Percentiles rank a stretch among this genome's conserved stretches.
Conservation (phyloP, 2,113 vertebrate genomes). For the Centropristis striata region DNA sequence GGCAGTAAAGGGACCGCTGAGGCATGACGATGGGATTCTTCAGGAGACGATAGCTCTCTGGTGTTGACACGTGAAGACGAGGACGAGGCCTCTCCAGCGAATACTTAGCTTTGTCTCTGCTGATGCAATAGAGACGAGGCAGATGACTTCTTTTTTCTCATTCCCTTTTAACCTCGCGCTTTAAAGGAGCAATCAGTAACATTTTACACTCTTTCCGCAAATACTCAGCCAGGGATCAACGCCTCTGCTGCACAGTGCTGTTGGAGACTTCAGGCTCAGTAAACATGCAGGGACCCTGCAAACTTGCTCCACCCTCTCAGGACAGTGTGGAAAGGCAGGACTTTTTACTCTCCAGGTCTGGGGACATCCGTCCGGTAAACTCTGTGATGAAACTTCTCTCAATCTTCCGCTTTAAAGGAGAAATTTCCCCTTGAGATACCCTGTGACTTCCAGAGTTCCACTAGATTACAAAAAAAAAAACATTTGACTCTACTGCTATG, state of each 20-base stretch:
- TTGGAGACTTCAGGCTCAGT: background rate
- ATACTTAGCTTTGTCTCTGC: conserved; percentile 20
- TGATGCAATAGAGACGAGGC: conserved; percentile 4
- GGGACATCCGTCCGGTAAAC: background rate
- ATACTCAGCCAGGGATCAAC: conserved; percentile 9
- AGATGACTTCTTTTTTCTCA: background rate
- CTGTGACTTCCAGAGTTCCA: background rate
- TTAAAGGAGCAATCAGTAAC: conserved; percentile 19
- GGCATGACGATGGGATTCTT: conserved; percentile 60
- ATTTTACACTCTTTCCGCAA: conserved; percentile 7
- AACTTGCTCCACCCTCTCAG: background rate
- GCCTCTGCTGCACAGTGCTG: background rate
- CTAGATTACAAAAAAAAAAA: background rate
- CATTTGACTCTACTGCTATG: background rate
- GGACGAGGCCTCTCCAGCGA: conserved; percentile 30
- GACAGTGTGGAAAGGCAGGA: background rate
- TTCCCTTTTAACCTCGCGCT: background rate
- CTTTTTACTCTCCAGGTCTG: background rate
- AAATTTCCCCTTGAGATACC: background rate
- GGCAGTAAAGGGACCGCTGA: conserved; percentile 60
- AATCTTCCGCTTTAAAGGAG: background rate
- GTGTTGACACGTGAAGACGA: conserved; percentile 38
- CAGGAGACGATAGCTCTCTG: conserved; percentile 44
- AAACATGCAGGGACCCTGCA: background rate
- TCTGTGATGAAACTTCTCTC: background rate